Evolutionary conservation across 2,888 invertebrate genomes (phyloP), one percentile per base, ranked within the genome.

Genomic region (Thymelicus sylvestris): DNA sequence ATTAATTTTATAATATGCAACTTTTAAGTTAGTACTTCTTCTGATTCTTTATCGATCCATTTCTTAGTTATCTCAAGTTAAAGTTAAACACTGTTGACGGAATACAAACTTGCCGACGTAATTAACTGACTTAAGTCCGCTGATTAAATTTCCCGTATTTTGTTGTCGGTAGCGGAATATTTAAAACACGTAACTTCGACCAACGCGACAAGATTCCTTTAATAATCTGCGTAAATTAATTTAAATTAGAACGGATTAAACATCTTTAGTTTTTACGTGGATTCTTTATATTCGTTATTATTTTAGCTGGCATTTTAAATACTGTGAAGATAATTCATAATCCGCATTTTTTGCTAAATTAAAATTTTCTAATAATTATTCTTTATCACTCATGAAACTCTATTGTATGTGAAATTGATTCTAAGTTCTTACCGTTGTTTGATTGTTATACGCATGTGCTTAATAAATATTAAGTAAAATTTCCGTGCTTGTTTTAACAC

Each of bases 61-160:
- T 12, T 10, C 12, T 31, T 39, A 65, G 12, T 65, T 70, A 69
- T 69, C 69, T 64, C 19, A 50, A 50, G 48, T 19, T 52, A 69
- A 70, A 63, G 7, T 60, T 65, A 70, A 70, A 65, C 52, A 67
- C 15, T 65, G 70, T 65, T 70, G 70, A 70, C 65, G 60, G 65
- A 65, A 52, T 70, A 70, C 70, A 65, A 70, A 65, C 65, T 65
- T 47, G 66, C 38, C 61, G 52, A 55, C 52, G 66, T 71, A 61
- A 71, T 71, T 71, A 66, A 71, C 66, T 71, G 60, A 70, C 59
- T 61, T 62, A 52, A 52, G 55, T 31, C 38, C 7, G 66, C 44
- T 66, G 66, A 71, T 66, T 62, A 71, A 60, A 71, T 66, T 70
- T 71, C 19, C 55, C 65, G 61, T 66, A 66, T 71, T 66, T 50